phyloP scores from a whole-genome alignment of 2,888 invertebrate species.

The Mimas tiliae region DNA sequence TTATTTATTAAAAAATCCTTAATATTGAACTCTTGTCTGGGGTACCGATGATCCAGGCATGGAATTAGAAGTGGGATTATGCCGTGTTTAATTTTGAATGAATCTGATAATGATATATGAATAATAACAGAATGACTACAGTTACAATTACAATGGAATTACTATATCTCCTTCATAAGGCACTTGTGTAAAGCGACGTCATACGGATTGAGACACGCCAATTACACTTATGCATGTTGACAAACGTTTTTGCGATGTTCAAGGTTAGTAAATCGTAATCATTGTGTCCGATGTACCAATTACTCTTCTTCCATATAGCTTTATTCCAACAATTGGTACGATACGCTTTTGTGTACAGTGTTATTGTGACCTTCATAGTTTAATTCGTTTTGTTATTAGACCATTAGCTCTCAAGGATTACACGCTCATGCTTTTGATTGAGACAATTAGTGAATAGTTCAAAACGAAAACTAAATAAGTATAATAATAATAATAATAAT shows the following conservation, averaged over 20 bases:
- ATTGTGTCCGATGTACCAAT: background rate
- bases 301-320: background rate
- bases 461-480: too few relatives aligned
- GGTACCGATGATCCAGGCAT: too few relatives aligned
- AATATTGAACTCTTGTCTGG: too few relatives aligned
- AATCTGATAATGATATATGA: background rate
- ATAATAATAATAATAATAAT: background rate
- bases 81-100: background rate
- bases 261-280: background rate
- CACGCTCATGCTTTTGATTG: background rate
- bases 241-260: background rate
- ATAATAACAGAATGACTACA: background rate
- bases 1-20: too few relatives aligned
- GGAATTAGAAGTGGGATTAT: too few relatives aligned
- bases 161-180: background rate
- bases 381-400: background rate
- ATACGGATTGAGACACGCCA: background rate
- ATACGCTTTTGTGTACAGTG: background rate
- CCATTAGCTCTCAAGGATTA: background rate
- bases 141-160: background rate
- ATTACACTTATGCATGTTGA: background rate
- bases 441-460: too few relatives aligned
- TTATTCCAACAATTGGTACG: background rate
- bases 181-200: slow-evolving; percentile 11
- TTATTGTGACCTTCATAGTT: background rate